A percentile compares a stretch with the other conserved stretches of the same genome.
Evolutionary conservation across 53 echinoderm and acorn worm species (phyloP).

Genomic region (Temnopleurus reevesii): DNA sequence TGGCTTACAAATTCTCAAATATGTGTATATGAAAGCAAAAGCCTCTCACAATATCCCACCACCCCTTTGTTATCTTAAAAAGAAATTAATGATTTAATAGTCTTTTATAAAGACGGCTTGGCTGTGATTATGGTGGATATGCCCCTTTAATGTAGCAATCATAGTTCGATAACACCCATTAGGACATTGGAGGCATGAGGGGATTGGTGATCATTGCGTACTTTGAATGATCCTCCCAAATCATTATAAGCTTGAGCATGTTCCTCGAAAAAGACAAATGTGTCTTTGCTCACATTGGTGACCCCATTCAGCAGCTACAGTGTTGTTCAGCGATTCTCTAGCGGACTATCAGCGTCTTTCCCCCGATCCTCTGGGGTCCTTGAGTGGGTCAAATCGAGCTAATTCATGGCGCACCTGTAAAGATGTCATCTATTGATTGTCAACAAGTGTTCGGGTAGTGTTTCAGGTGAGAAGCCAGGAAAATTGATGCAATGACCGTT

Average conservation of each 20-base stretch:
- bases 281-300: slow-evolving; percentile 4
- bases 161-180: not conserved
- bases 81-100: too few relatives aligned
- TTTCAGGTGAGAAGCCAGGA: too few relatives aligned
- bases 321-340: not conserved
- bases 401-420: slow-evolving; percentile 8
- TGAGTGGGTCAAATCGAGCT: not conserved
- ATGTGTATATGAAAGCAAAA: too few relatives aligned
- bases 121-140: not conserved
- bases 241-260: not conserved
- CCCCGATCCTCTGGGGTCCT: slow-evolving; percentile 8
- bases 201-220: not conserved
- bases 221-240: not conserved
- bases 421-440: slow-evolving; percentile 38
- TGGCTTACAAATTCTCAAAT: too few relatives aligned
- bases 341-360: not conserved
- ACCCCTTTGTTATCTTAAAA: too few relatives aligned
- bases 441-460: not conserved
- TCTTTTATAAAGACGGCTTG: too few relatives aligned
- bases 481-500: too few relatives aligned
- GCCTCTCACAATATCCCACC: too few relatives aligned
- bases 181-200: not conserved
- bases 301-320: not conserved
- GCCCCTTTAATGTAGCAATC: slow-evolving; percentile 11
- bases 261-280: not conserved